Percentiles rank a stretch among this genome's conserved stretches.
Conservation (phyloP, 2,888 invertebrate genomes). For the Scrobipalpa atriplicella region DNA sequence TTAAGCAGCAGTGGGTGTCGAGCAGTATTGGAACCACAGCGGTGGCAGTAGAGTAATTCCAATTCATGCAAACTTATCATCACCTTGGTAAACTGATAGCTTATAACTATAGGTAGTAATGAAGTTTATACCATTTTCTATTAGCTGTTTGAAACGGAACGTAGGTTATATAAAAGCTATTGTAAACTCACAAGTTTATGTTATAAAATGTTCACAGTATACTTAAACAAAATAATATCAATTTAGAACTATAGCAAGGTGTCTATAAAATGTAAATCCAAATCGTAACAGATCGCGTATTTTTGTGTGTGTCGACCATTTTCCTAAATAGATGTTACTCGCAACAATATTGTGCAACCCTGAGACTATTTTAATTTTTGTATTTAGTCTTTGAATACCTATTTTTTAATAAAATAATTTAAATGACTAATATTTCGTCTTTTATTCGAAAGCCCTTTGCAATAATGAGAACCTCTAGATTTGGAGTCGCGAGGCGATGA, state of each 20-base stretch:
- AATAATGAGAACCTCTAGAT: constrained; percentile 5
- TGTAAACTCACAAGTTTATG: neutral
- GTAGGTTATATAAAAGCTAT: neutral
- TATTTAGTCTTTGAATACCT: constrained; percentile 75
- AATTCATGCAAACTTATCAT: neutral
- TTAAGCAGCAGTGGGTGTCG: no score
- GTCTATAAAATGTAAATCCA: constrained; percentile 37
- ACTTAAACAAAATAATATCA: neutral
- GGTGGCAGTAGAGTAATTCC: no score
- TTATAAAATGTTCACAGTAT: neutral
- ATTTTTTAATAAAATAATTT: constrained; percentile 79
- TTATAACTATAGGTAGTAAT: neutral
- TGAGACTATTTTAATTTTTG: constrained; percentile 68
- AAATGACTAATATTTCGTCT: constrained; percentile 56
- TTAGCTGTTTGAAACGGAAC: constrained; percentile 4
- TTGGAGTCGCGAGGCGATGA: neutral
- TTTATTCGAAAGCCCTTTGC: constrained; percentile 41
- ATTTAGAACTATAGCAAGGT: constrained; percentile 40
- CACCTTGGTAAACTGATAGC: neutral
- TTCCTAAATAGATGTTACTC: constrained; percentile 39
- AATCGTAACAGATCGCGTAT: constrained; percentile 45
- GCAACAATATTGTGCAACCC: constrained; percentile 46
- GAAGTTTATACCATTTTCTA: constrained; percentile 18
- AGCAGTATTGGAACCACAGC: no score
- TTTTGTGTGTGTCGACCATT: constrained; percentile 51